Evolutionary conservation across 2,888 invertebrate species (phyloP), one percentile per base, ranked within the genome.

Genomic region (Drosophila mimica): DNA sequence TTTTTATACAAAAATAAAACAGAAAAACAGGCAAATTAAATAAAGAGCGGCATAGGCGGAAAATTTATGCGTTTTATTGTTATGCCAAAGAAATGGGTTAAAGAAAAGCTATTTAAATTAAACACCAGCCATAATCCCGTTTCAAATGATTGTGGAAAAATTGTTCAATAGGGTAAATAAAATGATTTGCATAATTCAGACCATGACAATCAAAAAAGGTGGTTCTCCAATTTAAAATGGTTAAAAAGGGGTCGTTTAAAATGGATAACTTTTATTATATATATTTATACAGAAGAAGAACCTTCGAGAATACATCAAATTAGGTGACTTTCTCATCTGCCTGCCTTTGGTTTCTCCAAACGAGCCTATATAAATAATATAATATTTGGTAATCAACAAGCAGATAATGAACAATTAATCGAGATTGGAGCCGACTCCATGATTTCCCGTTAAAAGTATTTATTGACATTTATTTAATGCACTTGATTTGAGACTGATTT

Each of bases 11-110:
- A 63, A 71, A 25, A 70, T 15, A 53, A 70, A 67, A 60, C 46
- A 38, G 48, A 65, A 51, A 59, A 43, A 9, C 38, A 15, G 20
- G 20, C 74, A 78, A 54, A 67, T 66, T 61, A 51, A 43, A 60
- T 40, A 38, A 63, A 57, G 62, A 33, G 40, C 33, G 25, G 57
- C 31, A 48, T 25, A 66, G 56, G 70, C 53, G 82, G 82, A 84
- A 89, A 87, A 89, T 87, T 74, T 79, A 80, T 81, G 70, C 70
- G 49, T 65, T 74, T 76, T 80, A 83, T 76, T 83, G 74, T 76
- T 82, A 70, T 69, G 72, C 66, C 69, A 53, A 65, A 67, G 62
- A 78, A 81, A 80, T 74, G 74, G 76, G 79, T 70, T 67, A 70
- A 60, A 57, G 51, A 75, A 82, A 79, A 87, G 60, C 56, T 57